Conservation (phyloP, 2,888 invertebrate genomes). For the Drosophila borealis region DNA sequence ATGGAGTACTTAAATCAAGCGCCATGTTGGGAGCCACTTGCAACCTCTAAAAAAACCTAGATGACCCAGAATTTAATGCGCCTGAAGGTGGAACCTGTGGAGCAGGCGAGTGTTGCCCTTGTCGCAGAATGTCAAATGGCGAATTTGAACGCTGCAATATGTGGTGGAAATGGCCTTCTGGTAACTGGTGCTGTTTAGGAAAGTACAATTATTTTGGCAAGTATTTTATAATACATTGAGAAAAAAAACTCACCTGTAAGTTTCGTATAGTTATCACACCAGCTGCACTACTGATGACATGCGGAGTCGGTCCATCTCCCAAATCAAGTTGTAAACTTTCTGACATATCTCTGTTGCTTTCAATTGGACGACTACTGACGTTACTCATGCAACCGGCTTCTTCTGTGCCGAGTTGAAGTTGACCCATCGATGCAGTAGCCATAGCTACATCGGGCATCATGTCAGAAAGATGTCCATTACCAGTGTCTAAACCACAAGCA, state of each 20-base stretch:
- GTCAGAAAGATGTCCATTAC: slow-evolving; percentile 90
- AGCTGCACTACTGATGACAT: slow-evolving; percentile 78
- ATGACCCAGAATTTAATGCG: slow-evolving; percentile 84
- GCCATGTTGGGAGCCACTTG: slow-evolving; percentile 84
- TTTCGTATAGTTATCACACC: slow-evolving; percentile 82
- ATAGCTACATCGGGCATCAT: slow-evolving; percentile 97
- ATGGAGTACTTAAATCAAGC: slow-evolving; percentile 85
- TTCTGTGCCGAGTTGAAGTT: slow-evolving; percentile 86
- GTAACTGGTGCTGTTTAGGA: slow-evolving; percentile 81
- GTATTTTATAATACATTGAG: too few relatives aligned
- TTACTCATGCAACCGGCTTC: slow-evolving; percentile 38
- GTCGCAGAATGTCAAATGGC: slow-evolving; percentile 84
- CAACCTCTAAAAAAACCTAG: slow-evolving; percentile 85
- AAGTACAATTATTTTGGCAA: slow-evolving; percentile 11
- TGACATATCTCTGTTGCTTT: slow-evolving; percentile 81
- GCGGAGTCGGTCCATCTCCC: slow-evolving; percentile 92
- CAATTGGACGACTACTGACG: slow-evolving; percentile 38
- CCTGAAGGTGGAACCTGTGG: slow-evolving; percentile 81
- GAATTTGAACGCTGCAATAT: slow-evolving; percentile 84
- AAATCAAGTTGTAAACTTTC: slow-evolving; percentile 89
- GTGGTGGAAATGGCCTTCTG: slow-evolving; percentile 84
- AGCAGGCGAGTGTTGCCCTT: slow-evolving; percentile 83
- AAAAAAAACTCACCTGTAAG: slow-evolving; percentile 78
- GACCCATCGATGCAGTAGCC: slow-evolving; percentile 92
- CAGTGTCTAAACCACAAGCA: slow-evolving; percentile 87